These are phyloP conservation scores for Tinea pellionella DNA, from an alignment of 2,888 invertebrate species.

Conservation along the genomic window DNA sequence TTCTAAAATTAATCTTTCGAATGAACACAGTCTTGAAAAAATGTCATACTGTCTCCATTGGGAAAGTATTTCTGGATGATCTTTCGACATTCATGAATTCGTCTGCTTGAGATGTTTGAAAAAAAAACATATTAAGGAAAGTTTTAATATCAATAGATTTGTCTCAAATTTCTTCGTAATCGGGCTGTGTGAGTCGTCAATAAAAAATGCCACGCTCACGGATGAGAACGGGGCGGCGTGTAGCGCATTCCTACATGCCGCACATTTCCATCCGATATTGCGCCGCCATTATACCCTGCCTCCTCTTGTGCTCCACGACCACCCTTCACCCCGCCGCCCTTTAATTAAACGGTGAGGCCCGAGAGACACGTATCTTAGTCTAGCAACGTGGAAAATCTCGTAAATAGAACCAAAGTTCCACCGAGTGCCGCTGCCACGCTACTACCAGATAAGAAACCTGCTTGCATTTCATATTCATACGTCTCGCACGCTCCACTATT, in stretches of 20 bases:
- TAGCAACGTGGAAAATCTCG: conserved; percentile 60
- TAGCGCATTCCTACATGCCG: conserved; percentile 70
- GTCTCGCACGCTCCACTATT: not conserved
- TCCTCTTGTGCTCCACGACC: conserved; percentile 39
- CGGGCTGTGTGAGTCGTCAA: conserved; percentile 44
- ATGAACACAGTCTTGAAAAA: conserved; percentile 41
- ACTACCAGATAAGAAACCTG: conserved; percentile 14
- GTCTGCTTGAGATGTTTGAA: not conserved
- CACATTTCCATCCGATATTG: conserved; percentile 70
- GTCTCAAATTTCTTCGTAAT: too few species aligned
- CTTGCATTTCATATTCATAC: not conserved
- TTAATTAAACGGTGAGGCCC: conserved; percentile 69
- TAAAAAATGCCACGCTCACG: conserved; percentile 67
- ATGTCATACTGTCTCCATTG: conserved; percentile 53
- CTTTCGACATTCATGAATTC: not conserved
- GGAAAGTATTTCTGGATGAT: conserved; percentile 22
- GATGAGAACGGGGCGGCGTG: conserved; percentile 49
- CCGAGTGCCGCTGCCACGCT: conserved; percentile 22
- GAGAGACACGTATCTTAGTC: conserved; percentile 55
- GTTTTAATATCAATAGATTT: too few species aligned
- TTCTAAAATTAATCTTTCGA: conserved; percentile 54
- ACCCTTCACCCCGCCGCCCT: conserved; percentile 52
- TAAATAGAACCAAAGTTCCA: conserved; percentile 55
- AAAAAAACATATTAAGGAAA: not conserved
- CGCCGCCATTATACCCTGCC: conserved; percentile 67